These are phyloP conservation scores for Phrixothrix hirtus DNA, from an alignment of 2,888 invertebrate genomes.

Conservation along the genomic window DNA sequence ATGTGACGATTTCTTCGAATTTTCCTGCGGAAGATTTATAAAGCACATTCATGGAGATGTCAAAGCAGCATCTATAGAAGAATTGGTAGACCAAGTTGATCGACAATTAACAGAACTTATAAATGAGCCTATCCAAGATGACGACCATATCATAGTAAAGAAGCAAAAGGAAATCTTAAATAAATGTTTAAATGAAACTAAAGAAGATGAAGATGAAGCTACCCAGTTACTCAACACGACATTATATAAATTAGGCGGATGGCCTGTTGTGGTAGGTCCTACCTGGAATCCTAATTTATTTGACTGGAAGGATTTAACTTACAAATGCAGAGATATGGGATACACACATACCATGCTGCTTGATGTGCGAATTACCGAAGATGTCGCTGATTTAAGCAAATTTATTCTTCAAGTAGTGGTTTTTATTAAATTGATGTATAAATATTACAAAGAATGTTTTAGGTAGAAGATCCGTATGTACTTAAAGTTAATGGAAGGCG, in stretches of 20 bases:
- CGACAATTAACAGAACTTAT: constrained; percentile 8
- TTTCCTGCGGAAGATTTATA: constrained; percentile 15
- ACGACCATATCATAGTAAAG: constrained; percentile 1
- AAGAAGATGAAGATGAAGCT: constrained; percentile 27
- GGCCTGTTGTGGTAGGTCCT: constrained; percentile 42
- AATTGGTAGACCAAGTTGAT: constrained; percentile 2
- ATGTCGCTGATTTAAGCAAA: not conserved
- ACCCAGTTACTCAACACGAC: constrained; percentile 32
- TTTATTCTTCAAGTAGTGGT: not conserved
- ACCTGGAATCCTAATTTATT: constrained; percentile 38
- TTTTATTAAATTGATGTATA: not conserved
- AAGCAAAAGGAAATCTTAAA: constrained; percentile 29
- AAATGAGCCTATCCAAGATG: constrained; percentile 10
- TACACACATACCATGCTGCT: constrained; percentile 38
- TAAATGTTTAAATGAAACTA: constrained; percentile 35
- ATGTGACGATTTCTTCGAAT: constrained; percentile 70
- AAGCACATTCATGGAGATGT: constrained; percentile 11
- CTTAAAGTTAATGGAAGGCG: not conserved
- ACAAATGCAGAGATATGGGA: constrained; percentile 40
- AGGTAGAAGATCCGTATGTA: constrained; percentile 4
- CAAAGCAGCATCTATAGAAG: not conserved
- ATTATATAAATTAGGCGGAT: constrained; percentile 42
- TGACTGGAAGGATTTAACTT: constrained; percentile 40
- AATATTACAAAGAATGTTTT: constrained; percentile 1
- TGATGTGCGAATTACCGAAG: constrained; percentile 6